These are phyloP conservation scores for Rhamphomyia laevipes DNA, from an alignment of 2,888 invertebrate species.

Conservation along the genomic window DNA sequence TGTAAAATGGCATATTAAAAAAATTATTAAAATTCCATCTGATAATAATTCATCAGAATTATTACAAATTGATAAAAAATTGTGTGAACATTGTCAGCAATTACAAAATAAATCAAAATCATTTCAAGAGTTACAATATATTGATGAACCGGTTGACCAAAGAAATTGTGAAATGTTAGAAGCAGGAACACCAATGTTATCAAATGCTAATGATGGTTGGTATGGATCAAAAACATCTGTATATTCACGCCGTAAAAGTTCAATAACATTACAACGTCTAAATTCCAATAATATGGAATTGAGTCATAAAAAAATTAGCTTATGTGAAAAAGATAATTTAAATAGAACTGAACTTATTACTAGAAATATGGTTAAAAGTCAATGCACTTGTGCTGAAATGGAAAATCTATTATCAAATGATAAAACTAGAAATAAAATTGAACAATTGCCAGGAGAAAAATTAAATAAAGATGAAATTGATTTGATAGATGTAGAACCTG, in stretches of 20 bases:
- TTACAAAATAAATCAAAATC: slow-evolving; percentile 35
- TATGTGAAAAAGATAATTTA: too few species aligned
- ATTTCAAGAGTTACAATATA: slow-evolving; percentile 43
- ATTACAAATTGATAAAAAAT: slow-evolving; percentile 11
- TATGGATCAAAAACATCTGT: slow-evolving; percentile 29
- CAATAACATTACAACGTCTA: background rate
- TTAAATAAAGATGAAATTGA: background rate
- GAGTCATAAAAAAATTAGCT: too few species aligned
- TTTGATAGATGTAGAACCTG: background rate
- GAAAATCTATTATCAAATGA: background rate
- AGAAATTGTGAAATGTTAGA: slow-evolving; percentile 56
- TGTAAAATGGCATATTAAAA: slow-evolving; percentile 58
- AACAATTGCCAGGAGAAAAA: background rate
- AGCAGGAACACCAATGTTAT: slow-evolving; percentile 57
- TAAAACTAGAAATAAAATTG: too few species aligned
- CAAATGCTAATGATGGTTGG: slow-evolving; percentile 38
- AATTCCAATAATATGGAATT: background rate
- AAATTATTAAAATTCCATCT: slow-evolving; percentile 29
- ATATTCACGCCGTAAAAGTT: slow-evolving; percentile 13
- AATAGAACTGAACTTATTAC: background rate
- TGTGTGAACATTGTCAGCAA: slow-evolving; percentile 28
- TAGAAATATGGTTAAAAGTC: background rate
- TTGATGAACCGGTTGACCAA: slow-evolving; percentile 51
- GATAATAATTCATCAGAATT: background rate
- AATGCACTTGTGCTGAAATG: background rate